A percentile compares a stretch with the other conserved stretches of the same genome.
Conservation (phyloP, 1,140 invertebrate species). For the Euura saliciscinereae region DNA sequence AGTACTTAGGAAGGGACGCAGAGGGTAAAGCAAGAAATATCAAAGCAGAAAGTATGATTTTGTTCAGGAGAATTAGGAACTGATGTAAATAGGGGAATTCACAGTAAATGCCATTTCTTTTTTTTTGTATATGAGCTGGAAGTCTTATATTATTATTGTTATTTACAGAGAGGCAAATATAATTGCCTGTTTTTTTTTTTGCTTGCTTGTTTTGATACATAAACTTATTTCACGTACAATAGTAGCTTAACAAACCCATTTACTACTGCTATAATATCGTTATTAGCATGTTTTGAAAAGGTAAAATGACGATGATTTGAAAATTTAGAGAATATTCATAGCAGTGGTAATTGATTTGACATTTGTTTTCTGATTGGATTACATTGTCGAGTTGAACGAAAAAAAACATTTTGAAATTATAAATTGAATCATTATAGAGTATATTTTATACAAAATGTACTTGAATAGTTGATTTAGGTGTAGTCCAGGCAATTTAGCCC, state of each 20-base stretch:
- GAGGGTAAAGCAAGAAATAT: not conserved
- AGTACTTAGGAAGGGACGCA: slow-evolving; percentile 21
- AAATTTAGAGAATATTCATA: no score
- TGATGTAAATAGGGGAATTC: not conserved
- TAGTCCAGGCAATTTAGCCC: no score
- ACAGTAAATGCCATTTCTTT: not conserved
- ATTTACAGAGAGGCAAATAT: not conserved
- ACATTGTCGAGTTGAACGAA: no score
- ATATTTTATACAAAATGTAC: no score
- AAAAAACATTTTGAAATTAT: no score
- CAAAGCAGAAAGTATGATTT: slow-evolving; percentile 21
- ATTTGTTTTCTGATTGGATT: no score
- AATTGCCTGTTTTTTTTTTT: not conserved
- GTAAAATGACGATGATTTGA: no score
- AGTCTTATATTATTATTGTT: not conserved
- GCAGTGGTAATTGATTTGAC: no score
- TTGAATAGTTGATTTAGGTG: no score
- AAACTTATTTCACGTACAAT: not conserved
- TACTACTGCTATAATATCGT: not conserved
- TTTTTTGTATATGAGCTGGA: not conserved
- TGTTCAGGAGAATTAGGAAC: slow-evolving; percentile 36
- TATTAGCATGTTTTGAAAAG: no score
- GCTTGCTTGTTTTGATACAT: not conserved
- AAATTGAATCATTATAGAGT: no score
- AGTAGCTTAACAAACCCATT: not conserved